Percentiles rank a stretch among this genome's conserved stretches.
phyloP scores from a whole-genome alignment of 2,888 invertebrate species.

The Tenthredo mesomela region DNA sequence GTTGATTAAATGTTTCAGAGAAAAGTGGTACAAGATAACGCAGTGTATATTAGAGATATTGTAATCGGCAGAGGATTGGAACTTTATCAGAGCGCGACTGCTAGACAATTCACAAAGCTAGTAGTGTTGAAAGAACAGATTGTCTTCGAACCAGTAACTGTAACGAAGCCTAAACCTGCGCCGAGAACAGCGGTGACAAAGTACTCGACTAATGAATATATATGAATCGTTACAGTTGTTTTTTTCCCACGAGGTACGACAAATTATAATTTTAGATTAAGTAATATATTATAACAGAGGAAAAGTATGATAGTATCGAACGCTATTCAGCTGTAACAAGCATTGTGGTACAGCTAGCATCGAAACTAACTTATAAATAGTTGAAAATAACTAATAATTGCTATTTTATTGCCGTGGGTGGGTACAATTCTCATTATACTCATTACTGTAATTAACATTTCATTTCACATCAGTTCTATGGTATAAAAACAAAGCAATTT shows the following conservation, averaged over 20 bases:
- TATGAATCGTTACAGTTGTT: constrained; percentile 73
- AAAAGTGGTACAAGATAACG: constrained; percentile 86
- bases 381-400: not conserved
- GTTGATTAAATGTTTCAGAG: constrained; percentile 77
- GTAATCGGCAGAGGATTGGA: constrained; percentile 73
- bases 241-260: constrained; percentile 21
- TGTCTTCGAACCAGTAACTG: constrained; percentile 81
- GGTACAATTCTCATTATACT: not conserved
- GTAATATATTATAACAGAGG: not conserved
- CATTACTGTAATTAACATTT: not conserved
- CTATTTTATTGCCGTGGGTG: not conserved
- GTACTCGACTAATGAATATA: constrained; percentile 85
- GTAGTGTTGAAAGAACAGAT: constrained; percentile 78
- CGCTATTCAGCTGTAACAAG: not conserved
- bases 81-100: constrained; percentile 71
- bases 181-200: constrained; percentile 83
- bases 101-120: constrained; percentile 70
- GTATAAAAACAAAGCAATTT: not conserved
- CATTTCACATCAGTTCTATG: not conserved
- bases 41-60: constrained; percentile 83
- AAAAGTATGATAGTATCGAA: not conserved
- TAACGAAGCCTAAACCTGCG: constrained; percentile 79
- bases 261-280: constrained; percentile 11
- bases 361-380: not conserved
- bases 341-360: not conserved